Percentiles rank a stretch among this genome's conserved stretches.
These are phyloP conservation scores for Melanargia galathea DNA, from an alignment of 2,888 invertebrate species.

Conservation along the genomic window DNA sequence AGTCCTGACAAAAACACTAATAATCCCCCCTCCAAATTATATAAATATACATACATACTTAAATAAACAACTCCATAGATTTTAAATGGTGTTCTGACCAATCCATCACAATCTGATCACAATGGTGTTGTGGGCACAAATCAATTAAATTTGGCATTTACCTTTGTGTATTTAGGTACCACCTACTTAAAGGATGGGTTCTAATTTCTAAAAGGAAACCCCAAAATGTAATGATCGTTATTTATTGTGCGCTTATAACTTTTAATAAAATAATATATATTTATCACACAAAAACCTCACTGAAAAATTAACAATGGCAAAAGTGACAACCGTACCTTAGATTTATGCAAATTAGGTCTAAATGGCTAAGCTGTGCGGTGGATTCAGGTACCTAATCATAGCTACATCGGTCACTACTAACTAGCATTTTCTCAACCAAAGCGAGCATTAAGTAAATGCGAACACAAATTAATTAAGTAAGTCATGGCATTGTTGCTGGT, in stretches of 20 bases:
- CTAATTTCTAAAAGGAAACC: conserved; percentile 1
- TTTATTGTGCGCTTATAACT: conserved; percentile 43
- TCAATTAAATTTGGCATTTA: no score
- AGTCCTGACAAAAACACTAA: no score
- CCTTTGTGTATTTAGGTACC: no score
- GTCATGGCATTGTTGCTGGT: not conserved
- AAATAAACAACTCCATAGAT: no score
- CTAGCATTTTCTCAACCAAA: conserved; percentile 11
- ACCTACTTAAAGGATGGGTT: not conserved
- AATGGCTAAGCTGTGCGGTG: conserved; percentile 33
- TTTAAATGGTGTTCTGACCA: no score
- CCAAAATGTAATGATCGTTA: conserved; percentile 11
- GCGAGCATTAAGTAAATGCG: not conserved
- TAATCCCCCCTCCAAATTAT: no score
- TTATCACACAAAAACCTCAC: conserved; percentile 36
- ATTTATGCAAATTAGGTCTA: conserved; percentile 19
- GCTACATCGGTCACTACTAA: conserved; percentile 5
- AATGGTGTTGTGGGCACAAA: no score
- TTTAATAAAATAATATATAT: conserved; percentile 29
- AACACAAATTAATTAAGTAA: not conserved
- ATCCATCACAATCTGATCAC: no score
- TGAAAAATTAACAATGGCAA: conserved; percentile 36
- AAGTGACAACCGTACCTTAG: conserved; percentile 22
- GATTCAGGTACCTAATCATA: conserved; percentile 28
- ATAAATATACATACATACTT: no score